These are phyloP conservation scores for Lamellibrachia satsuma DNA, from an alignment of 2,888 invertebrate genomes.

Conservation along the genomic window DNA sequence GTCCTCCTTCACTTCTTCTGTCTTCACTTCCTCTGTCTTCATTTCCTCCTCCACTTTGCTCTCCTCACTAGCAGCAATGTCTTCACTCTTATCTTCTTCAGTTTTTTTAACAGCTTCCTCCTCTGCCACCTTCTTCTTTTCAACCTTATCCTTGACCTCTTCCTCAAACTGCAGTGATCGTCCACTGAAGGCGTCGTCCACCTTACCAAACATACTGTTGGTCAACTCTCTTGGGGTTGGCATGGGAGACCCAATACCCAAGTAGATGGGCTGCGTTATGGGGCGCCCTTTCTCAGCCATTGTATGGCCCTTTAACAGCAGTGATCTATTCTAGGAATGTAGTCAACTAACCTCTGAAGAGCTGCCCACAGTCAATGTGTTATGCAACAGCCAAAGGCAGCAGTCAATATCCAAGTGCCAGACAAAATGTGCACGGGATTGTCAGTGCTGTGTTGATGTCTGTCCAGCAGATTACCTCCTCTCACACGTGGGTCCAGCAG, in stretches of 20 bases:
- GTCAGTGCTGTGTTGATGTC: not conserved
- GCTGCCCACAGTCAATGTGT: not conserved
- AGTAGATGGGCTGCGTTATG: constrained; percentile 32
- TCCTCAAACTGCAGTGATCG: not conserved
- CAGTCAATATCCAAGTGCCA: not conserved
- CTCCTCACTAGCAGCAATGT: not conserved
- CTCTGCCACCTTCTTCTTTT: not conserved
- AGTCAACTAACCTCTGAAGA: not conserved
- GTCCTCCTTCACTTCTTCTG: constrained; percentile 2
- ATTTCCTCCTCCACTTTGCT: not conserved
- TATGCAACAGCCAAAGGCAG: not conserved
- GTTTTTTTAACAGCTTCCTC: not conserved
- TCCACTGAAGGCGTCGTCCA: constrained; percentile 34
- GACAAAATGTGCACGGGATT: not conserved
- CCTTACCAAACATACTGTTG: constrained; percentile 36
- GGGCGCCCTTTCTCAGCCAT: constrained; percentile 13
- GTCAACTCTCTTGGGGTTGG: constrained; percentile 30
- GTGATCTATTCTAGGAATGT: not conserved
- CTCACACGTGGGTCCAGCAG: constrained; percentile 2
- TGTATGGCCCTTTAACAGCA: not conserved
- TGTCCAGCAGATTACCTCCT: not conserved
- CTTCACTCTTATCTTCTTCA: not conserved
- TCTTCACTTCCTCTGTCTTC: not conserved
- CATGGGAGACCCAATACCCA: constrained; percentile 33
- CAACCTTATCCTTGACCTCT: not conserved